phyloP scores from a whole-genome alignment of 2,113 vertebrate species.

The Cinclus mexicanus region DNA sequence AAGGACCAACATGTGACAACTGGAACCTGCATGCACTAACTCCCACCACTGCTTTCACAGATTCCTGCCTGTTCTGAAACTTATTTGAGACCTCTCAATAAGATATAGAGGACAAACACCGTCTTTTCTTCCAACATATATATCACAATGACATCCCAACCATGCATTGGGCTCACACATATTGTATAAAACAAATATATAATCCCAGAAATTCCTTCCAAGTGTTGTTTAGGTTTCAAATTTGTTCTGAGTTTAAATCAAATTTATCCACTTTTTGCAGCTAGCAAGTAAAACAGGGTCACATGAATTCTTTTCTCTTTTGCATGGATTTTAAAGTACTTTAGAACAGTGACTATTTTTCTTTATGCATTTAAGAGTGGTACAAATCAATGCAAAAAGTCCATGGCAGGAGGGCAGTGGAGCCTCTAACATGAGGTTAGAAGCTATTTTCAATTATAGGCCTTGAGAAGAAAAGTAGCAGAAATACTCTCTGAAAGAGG shows the following conservation, averaged over 20 bases:
- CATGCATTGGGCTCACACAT: neutral
- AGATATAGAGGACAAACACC: neutral
- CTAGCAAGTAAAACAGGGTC: neutral
- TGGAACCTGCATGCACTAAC: neutral
- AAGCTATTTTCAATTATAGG: neutral
- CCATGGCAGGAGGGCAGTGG: neutral
- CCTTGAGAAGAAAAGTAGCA: neutral
- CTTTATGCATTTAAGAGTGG: neutral
- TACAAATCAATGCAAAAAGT: neutral
- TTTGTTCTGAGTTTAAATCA: neutral
- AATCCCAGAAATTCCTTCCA: neutral
- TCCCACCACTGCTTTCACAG: accelerated
- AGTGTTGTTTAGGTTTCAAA: neutral
- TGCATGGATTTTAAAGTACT: neutral
- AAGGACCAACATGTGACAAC: neutral
- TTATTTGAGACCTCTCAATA: neutral
- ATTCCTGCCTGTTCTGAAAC: neutral
- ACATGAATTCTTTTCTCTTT: neutral
- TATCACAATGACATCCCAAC: neutral
- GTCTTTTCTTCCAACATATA: neutral
- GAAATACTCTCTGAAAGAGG: neutral
- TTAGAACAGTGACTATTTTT: neutral
- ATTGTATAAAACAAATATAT: neutral
- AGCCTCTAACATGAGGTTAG: neutral
- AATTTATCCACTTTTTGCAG: neutral